Evolutionary conservation across 2,113 vertebrate genomes (phyloP).

Genomic region (Myxocyprinus asiaticus): DNA sequence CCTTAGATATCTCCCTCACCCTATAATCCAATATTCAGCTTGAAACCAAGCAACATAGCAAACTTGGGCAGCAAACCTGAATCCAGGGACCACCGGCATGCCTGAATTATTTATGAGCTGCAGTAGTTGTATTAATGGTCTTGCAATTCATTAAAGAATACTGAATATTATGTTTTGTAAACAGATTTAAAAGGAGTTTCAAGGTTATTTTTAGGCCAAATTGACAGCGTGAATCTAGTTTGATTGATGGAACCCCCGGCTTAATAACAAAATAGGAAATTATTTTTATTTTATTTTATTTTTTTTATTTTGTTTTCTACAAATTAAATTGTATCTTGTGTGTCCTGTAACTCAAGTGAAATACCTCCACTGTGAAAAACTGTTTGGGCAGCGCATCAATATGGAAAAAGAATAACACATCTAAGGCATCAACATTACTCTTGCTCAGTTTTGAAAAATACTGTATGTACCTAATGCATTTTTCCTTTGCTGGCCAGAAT

Average conservation of each 20-base stretch:
- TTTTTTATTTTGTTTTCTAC: not conserved
- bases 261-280: not conserved
- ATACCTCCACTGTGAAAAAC: too few relatives aligned
- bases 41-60: constrained; percentile 1
- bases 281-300: not conserved
- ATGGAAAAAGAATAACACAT: too few relatives aligned
- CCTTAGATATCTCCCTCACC: not conserved
- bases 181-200: constrained; percentile 13
- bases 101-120: constrained; percentile 33
- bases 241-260: not conserved
- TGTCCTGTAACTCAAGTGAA: too few relatives aligned
- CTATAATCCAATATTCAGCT: constrained; percentile 28
- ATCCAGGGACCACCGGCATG: not conserved
- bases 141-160: not conserved
- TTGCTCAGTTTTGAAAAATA: too few relatives aligned
- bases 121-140: constrained; percentile 8
- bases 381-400: too few relatives aligned
- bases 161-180: not conserved
- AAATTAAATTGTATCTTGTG: not conserved
- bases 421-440: too few relatives aligned
- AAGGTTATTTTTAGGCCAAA: constrained; percentile 24
- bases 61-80: constrained; percentile 17
- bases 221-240: not conserved
- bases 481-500: too few relatives aligned
- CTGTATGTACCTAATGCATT: too few relatives aligned